Evolutionary conservation across 2,888 invertebrate species (phyloP).

Genomic region (Aspidiotus rigidus): DNA sequence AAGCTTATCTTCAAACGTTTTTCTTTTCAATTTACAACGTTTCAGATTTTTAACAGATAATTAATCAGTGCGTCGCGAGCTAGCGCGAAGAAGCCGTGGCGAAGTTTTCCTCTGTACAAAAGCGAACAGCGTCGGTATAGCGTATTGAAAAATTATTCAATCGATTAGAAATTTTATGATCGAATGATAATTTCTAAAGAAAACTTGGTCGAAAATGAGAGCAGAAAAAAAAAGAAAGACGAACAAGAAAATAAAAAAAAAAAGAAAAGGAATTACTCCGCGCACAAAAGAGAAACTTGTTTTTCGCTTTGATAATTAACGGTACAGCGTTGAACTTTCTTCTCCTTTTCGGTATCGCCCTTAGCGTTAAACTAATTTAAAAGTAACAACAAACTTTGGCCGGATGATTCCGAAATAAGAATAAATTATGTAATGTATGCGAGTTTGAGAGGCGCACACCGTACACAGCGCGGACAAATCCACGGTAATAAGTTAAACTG

Average conservation of each 20-base stretch:
- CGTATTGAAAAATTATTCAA: background rate
- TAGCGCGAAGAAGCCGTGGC: background rate
- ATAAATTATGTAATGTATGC: constrained; percentile 18
- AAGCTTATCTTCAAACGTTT: no score
- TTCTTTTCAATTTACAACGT: no score
- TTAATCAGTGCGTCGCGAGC: background rate
- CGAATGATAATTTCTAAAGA: no score
- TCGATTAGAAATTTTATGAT: no score
- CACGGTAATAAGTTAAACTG: constrained; percentile 11
- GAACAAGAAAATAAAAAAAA: no score
- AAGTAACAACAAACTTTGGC: constrained; percentile 12
- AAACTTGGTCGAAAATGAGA: background rate
- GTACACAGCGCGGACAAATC: background rate
- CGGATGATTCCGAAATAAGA: constrained; percentile 16
- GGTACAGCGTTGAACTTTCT: constrained; percentile 8
- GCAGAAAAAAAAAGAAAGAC: background rate
- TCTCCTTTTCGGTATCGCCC: background rate
- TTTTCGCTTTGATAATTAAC: constrained; percentile 8
- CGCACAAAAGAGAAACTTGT: background rate
- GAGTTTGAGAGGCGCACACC: constrained; percentile 7
- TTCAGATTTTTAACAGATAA: no score
- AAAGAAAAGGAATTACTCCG: background rate
- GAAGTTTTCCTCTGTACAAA: background rate
- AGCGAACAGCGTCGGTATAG: background rate
- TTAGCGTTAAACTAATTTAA: constrained; percentile 6